phyloP scores from a whole-genome alignment of 2,113 vertebrate genomes.

The Semnopithecus entellus region DNA sequence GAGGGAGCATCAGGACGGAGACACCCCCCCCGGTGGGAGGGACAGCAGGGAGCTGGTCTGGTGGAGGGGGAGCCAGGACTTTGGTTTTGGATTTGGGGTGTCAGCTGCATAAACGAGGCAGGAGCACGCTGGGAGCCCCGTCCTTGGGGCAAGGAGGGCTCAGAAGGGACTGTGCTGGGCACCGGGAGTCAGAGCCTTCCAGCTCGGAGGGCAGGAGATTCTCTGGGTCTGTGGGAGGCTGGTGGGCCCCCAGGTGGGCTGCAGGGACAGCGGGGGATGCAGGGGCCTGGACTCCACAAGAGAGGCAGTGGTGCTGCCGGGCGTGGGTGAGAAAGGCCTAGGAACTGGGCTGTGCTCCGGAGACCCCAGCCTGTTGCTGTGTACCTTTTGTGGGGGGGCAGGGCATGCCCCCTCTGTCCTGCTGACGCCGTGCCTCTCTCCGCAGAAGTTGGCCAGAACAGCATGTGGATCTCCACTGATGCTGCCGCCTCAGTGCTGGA shows the following conservation, averaged over 20 bases:
- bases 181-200: neutral
- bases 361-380: neutral
- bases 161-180: accelerated
- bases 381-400: neutral
- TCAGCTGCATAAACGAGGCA: neutral
- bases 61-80: neutral
- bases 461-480: conserved; percentile 97
- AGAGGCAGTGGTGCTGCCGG: neutral
- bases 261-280: neutral
- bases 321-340: neutral
- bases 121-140: neutral
- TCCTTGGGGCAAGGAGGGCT: neutral
- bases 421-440: neutral
- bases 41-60: neutral
- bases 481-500: conserved; percentile 94
- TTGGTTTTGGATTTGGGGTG: neutral
- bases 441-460: conserved; percentile 96
- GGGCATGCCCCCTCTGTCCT: neutral
- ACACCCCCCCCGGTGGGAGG: neutral
- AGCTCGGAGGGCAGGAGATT: accelerated
- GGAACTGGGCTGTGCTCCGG: too few species aligned
- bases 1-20: neutral
- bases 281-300: neutral
- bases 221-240: neutral
- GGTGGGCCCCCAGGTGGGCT: neutral